Evolutionary conservation across 2,888 invertebrate species (phyloP), one percentile per base, ranked within the genome.

Genomic region (Dicranocentrus wangi): DNA sequence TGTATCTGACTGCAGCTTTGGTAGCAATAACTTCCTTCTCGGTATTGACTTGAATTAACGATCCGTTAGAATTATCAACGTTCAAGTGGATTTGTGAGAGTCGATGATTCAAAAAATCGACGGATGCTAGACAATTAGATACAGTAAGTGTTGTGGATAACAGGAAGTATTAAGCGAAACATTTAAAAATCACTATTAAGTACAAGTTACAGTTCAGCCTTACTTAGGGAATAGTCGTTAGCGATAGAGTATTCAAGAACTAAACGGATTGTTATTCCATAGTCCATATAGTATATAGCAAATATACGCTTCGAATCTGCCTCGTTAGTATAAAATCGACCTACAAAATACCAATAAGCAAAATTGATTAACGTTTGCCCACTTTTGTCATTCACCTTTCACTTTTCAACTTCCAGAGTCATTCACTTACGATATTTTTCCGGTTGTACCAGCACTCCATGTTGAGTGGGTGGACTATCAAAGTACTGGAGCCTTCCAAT

Each of bases 21-120:
- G 65, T 32, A 5, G 83, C 79, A 15, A 63, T 8, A 1, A 73
- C 17, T 68, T 69, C 65, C 23, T 82, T 77, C 28, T 86, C 84
- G 0, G 85, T 84, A 25, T 82, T 79, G 1, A 85, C 71, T 27
- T 77, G 78, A 2, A 86, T 66, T 0, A 86, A 32, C 0, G 71
- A 17, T 3, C 84, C 85, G 51, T 86, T 85, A 0, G 82, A 39
- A 71, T 85, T 85, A 23, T 86, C 85, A 0, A 85, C 80, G 13
- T 83, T 84, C 13, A 86, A 15, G 58, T 86, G 84, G 7, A 85
- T 68, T 2, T 39, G 32, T 32, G 32, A 32, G 10, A 32, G 32
- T 7, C 10, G 32, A 32, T 32, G 32, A 10, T 32, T 32, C 10
- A 32, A 32, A 32, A 32, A 32, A 32, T 32, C 32, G 10, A 32